These are phyloP conservation scores for Pseudococcus viburni DNA, from an alignment of 2,888 invertebrate species.

Conservation along the genomic window DNA sequence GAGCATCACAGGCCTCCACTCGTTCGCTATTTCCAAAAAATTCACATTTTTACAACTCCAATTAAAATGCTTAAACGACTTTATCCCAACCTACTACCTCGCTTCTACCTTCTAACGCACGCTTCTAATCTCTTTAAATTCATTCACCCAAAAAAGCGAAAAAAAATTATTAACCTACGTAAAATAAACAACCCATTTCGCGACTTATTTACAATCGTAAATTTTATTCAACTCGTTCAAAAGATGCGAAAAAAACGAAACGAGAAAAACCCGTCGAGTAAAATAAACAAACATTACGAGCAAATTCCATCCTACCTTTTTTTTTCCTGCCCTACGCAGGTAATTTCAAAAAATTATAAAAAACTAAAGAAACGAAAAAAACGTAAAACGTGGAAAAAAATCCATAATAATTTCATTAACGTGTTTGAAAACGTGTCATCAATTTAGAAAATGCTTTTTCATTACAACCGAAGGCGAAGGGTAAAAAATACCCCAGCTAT, in stretches of 20 bases:
- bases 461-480: not conserved
- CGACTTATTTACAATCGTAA: conserved; percentile 29
- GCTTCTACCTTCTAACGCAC: not conserved
- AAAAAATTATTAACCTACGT: not conserved
- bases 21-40: too few species aligned
- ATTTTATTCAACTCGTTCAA: conserved; percentile 18
- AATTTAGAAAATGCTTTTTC: not conserved
- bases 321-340: not conserved
- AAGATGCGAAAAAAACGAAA: not conserved
- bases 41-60: not conserved
- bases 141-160: not conserved
- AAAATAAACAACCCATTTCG: conserved; percentile 28
- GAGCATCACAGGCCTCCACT: too few species aligned
- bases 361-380: not conserved
- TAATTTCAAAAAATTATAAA: conserved; percentile 10
- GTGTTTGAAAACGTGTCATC: not conserved
- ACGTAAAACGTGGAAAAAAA: not conserved
- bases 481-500: too few species aligned
- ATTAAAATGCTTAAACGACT: not conserved
- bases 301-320: not conserved
- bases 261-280: not conserved
- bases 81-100: not conserved
- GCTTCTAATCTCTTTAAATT: not conserved
- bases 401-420: not conserved
- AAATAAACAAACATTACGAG: not conserved